These are phyloP conservation scores for Microdon myrmicae DNA, from an alignment of 2,888 invertebrate species.

Conservation along the genomic window DNA sequence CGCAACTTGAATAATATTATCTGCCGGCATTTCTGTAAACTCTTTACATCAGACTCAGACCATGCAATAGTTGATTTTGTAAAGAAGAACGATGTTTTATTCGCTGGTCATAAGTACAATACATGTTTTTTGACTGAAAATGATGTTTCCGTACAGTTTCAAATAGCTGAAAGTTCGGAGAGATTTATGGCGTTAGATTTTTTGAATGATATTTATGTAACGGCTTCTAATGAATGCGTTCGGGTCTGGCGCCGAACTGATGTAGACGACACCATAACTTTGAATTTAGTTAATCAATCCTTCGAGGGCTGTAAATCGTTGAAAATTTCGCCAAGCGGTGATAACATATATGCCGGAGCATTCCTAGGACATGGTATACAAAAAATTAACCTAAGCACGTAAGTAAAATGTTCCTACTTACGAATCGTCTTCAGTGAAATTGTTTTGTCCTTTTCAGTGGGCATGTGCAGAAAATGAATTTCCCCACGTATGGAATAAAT, in stretches of 20 bases:
- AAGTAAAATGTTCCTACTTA: conserved; percentile 19
- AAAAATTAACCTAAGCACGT: conserved; percentile 63
- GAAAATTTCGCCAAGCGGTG: conserved; percentile 56
- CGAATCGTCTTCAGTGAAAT: conserved; percentile 8
- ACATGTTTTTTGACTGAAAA: conserved; percentile 60
- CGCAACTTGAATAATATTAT: too few relatives aligned
- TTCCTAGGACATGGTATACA: conserved; percentile 61
- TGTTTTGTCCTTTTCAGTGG: too few relatives aligned
- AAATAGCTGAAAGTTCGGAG: too few relatives aligned
- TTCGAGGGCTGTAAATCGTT: conserved; percentile 59
- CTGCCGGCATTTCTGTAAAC: too few relatives aligned
- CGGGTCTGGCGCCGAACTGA: conserved; percentile 61
- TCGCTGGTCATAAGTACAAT: conserved; percentile 61
- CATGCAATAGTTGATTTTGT: conserved; percentile 62
- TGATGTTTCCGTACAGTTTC: conserved; percentile 57
- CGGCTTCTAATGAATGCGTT: conserved; percentile 59
- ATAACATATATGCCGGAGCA: conserved; percentile 61
- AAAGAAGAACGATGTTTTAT: conserved; percentile 59
- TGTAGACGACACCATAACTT: too few relatives aligned
- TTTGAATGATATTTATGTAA: conserved; percentile 57
- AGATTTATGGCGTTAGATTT: too few relatives aligned
- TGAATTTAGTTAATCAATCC: conserved; percentile 58
- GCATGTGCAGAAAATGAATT: conserved; percentile 63
- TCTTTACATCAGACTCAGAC: too few relatives aligned
- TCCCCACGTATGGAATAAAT: conserved; percentile 69